A percentile compares a stretch with the other conserved stretches of the same genome.
Evolutionary conservation across 2,113 vertebrate species (phyloP).

Genomic region (Eleginops maclovinus): DNA sequence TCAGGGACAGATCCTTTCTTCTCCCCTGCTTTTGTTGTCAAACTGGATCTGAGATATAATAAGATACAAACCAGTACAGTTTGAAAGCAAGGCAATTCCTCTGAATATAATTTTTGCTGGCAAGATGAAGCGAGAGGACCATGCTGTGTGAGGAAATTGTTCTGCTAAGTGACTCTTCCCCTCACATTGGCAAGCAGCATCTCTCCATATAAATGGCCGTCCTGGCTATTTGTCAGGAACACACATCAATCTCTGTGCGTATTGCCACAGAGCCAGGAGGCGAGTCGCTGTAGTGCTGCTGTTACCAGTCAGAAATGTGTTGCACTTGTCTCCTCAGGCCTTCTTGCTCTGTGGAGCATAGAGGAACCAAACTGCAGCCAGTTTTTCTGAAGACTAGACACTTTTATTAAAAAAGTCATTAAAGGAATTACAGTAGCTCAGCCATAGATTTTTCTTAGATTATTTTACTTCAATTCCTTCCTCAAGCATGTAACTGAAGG

Average conservation of each 20-base stretch:
- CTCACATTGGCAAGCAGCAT: conserved; percentile 72
- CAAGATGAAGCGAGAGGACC: conserved; percentile 63
- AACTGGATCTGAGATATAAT: conserved; percentile 41
- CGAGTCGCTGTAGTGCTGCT: conserved; percentile 65
- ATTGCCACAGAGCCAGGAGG: conserved; percentile 73
- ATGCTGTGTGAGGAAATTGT: conserved; percentile 82
- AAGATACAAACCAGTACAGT: conserved; percentile 20
- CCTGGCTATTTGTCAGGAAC: conserved; percentile 73
- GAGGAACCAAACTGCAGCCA: conserved; percentile 57
- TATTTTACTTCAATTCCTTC: conserved; percentile 68
- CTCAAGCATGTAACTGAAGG: conserved; percentile 60
- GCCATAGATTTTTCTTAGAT: conserved; percentile 63
- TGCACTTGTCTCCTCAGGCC: conserved; percentile 76
- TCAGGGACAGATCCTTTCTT: conserved; percentile 28
- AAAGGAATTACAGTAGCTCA: conserved; percentile 73
- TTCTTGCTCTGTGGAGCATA: conserved; percentile 45
- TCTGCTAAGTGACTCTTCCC: conserved; percentile 75
- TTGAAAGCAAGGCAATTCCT: conserved; percentile 47
- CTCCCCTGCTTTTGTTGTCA: conserved; percentile 41
- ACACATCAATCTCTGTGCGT: conserved; percentile 76
- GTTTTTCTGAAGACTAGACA: conserved; percentile 71
- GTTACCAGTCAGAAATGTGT: conserved; percentile 72
- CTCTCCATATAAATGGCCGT: conserved; percentile 74
- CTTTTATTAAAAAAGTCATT: conserved; percentile 82
- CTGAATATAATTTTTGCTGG: conserved; percentile 74